Conservation (phyloP, 2,797 vertebrate species). For the Falco naumanni region DNA sequence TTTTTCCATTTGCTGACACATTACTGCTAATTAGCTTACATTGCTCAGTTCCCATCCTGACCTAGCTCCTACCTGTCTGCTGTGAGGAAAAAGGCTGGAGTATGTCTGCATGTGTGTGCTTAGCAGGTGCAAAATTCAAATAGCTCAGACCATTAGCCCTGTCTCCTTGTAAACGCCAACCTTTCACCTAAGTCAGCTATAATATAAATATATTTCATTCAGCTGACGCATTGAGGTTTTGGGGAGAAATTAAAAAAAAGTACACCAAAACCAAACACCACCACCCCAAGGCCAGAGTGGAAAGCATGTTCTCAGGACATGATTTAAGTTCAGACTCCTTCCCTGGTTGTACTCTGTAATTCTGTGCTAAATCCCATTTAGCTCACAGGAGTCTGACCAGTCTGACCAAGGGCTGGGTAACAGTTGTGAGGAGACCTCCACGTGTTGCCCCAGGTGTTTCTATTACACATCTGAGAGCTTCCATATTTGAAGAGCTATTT, state of each 20-base stretch:
- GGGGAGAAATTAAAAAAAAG: not conserved
- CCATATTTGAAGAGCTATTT: not conserved
- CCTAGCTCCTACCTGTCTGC: not conserved
- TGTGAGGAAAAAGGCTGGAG: not conserved
- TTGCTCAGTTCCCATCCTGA: not conserved
- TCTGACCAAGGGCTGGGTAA: not conserved
- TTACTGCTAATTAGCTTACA: not conserved
- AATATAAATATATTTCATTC: not conserved
- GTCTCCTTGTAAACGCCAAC: not conserved
- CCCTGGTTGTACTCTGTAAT: not conserved
- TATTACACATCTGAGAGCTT: not conserved
- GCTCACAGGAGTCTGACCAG: not conserved
- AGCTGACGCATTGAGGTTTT: not conserved
- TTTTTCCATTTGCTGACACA: not conserved
- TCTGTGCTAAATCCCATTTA: not conserved
- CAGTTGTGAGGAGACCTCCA: not conserved
- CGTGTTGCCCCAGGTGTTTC: not conserved
- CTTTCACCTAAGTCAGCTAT: not conserved
- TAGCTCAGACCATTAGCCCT: not conserved
- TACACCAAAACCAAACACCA: too few species aligned
- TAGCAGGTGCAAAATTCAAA: not conserved
- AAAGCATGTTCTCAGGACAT: not conserved
- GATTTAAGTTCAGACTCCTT: not conserved
- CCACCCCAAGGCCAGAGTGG: not conserved
- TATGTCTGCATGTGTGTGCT: not conserved